Conservation (phyloP, 2,113 vertebrate species). For the Noctilio leporinus region DNA sequence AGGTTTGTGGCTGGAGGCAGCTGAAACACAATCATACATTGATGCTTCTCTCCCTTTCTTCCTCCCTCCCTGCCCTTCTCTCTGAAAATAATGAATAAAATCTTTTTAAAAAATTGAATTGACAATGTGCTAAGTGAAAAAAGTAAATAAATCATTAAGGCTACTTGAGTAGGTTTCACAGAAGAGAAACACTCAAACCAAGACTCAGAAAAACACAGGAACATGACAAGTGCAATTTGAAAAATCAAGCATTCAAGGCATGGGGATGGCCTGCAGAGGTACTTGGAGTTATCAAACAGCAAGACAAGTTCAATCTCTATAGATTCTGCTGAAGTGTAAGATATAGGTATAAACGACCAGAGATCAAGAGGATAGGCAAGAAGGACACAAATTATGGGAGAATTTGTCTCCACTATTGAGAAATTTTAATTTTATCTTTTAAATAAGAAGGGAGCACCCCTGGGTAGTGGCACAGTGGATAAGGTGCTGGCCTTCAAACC, state of each 20-base stretch:
- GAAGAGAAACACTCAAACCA: background rate
- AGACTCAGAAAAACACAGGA: background rate
- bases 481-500: too few relatives aligned
- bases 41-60: too few relatives aligned
- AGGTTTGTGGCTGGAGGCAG: too few relatives aligned
- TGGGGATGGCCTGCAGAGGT: background rate
- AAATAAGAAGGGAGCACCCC: background rate
- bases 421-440: background rate
- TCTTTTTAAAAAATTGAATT: background rate
- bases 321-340: background rate
- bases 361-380: background rate
- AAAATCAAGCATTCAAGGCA: background rate
- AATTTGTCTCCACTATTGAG: background rate
- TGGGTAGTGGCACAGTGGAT: too few relatives aligned
- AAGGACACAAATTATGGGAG: background rate
- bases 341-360: background rate
- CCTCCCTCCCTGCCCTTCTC: too few relatives aligned
- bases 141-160: background rate
- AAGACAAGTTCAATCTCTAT: background rate
- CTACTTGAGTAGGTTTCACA: background rate
- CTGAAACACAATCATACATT: too few relatives aligned
- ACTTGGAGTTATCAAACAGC: background rate
- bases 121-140: background rate
- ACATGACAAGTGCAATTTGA: background rate
- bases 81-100: too few relatives aligned